Conservation (phyloP, 2,888 invertebrate genomes). For the Diaperis boleti region DNA sequence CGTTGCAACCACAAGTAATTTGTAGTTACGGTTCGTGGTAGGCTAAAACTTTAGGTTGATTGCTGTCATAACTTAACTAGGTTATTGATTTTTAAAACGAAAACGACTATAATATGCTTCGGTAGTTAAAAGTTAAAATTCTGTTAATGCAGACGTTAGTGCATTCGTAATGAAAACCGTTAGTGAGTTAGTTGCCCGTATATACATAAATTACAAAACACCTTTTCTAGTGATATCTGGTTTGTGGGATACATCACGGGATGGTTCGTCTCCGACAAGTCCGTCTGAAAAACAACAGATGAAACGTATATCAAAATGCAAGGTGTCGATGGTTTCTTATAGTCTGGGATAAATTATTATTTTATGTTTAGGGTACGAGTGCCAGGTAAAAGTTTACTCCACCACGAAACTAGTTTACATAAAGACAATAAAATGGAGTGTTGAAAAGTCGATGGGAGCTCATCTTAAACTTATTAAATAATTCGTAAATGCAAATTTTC, state of each 20-base stretch:
- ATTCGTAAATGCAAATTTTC: too few relatives aligned
- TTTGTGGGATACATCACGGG: constrained; percentile 48
- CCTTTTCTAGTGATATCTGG: constrained; percentile 41
- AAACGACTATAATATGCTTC: constrained; percentile 2
- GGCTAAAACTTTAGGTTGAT: constrained; percentile 23
- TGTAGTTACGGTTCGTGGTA: constrained; percentile 27
- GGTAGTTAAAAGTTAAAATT: constrained; percentile 1
- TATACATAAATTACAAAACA: constrained; percentile 42
- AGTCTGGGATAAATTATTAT: not conserved
- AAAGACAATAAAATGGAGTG: too few relatives aligned
- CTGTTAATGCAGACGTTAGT: constrained; percentile 17
- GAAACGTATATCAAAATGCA: not conserved
- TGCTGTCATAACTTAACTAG: constrained; percentile 13
- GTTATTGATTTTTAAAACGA: constrained; percentile 24
- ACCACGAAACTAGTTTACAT: too few relatives aligned
- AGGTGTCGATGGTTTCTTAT: not conserved
- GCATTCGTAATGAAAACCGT: not conserved
- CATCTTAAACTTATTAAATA: too few relatives aligned
- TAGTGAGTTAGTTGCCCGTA: constrained; percentile 29
- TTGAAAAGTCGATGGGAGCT: too few relatives aligned
- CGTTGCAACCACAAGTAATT: constrained; percentile 32
- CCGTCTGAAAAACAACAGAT: constrained; percentile 48
- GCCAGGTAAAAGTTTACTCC: too few relatives aligned
- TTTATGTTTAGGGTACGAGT: not conserved
- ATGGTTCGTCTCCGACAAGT: constrained; percentile 52